Evolutionary conservation across 2,888 invertebrate genomes (phyloP).

Genomic region (Anorthoa munda): DNA sequence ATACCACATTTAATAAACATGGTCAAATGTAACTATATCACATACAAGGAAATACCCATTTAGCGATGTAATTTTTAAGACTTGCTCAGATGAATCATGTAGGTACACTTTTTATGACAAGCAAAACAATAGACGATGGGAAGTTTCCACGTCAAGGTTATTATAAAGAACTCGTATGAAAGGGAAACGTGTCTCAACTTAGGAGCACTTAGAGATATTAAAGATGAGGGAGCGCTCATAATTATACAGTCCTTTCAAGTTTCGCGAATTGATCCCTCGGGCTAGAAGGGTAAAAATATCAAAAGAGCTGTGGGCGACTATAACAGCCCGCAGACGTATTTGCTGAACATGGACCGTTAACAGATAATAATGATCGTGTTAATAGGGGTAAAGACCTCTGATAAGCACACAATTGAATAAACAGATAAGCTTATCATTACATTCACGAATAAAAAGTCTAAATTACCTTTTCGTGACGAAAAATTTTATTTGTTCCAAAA

Average conservation of each 20-base stretch:
- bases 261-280: constrained; percentile 52
- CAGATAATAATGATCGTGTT: constrained; percentile 21
- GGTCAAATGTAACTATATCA: constrained; percentile 41
- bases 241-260: constrained; percentile 57
- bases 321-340: constrained; percentile 22
- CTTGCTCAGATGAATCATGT: constrained; percentile 11
- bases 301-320: constrained; percentile 18
- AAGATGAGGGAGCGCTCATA: constrained; percentile 44
- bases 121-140: constrained; percentile 17
- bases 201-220: constrained; percentile 52
- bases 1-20: constrained; percentile 38
- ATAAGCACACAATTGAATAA: constrained; percentile 19
- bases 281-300: constrained; percentile 32
- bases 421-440: constrained; percentile 1
- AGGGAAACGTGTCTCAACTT: constrained; percentile 18
- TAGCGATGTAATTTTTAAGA: constrained; percentile 16
- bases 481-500: not conserved
- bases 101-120: constrained; percentile 16
- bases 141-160: constrained; percentile 29
- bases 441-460: not conserved
- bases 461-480: not conserved
- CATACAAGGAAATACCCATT: constrained; percentile 44
- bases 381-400: constrained; percentile 5
- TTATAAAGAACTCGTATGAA: constrained; percentile 17
- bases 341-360: constrained; percentile 2